A percentile compares a stretch with the other conserved stretches of the same genome.
phyloP scores from a whole-genome alignment of 2,888 invertebrate species.

The Caenorhabditis afra region DNA sequence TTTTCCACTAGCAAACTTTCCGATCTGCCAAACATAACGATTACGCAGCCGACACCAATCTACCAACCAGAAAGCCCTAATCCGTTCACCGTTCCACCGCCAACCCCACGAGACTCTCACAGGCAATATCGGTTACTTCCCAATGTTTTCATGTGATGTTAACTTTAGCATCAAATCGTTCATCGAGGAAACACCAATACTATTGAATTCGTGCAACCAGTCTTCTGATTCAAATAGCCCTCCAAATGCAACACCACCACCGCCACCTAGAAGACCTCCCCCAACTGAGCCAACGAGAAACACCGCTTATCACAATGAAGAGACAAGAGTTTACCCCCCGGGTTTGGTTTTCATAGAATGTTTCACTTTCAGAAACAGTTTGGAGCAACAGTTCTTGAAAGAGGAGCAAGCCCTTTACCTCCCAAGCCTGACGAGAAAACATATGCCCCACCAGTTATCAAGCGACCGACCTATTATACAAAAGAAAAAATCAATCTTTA shows the following conservation, averaged over 20 bases:
- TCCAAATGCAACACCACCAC: slow-evolving; percentile 48
- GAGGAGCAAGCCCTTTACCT: slow-evolving; percentile 45
- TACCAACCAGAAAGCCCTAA: slow-evolving; percentile 60
- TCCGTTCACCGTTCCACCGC: slow-evolving; percentile 64
- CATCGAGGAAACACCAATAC: slow-evolving; percentile 57
- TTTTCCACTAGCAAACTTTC: slow-evolving; percentile 44
- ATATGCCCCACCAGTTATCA: slow-evolving; percentile 56
- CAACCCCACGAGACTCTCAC: slow-evolving; percentile 56
- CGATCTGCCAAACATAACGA: slow-evolving; percentile 54
- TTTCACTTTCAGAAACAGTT: slow-evolving; percentile 44
- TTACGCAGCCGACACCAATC: slow-evolving; percentile 60
- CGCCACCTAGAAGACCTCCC: slow-evolving; percentile 50
- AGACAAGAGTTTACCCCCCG: slow-evolving; percentile 24
- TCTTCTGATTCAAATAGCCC: slow-evolving; percentile 33
- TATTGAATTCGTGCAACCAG: slow-evolving; percentile 5
- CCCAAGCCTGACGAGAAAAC: slow-evolving; percentile 53
- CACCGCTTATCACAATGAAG: slow-evolving; percentile 40
- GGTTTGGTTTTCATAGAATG: too few relatives aligned
- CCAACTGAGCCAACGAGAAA: slow-evolving; percentile 32
- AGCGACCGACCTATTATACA: slow-evolving; percentile 65
- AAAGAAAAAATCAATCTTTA: slow-evolving; percentile 66
- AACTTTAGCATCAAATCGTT: slow-evolving; percentile 51
- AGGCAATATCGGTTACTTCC: slow-evolving; percentile 14
- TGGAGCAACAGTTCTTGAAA: slow-evolving; percentile 45
- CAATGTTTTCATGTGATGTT: slow-evolving; percentile 20